Conservation (phyloP, 2,113 vertebrate species). For the Halichoeres trimaculatus region DNA sequence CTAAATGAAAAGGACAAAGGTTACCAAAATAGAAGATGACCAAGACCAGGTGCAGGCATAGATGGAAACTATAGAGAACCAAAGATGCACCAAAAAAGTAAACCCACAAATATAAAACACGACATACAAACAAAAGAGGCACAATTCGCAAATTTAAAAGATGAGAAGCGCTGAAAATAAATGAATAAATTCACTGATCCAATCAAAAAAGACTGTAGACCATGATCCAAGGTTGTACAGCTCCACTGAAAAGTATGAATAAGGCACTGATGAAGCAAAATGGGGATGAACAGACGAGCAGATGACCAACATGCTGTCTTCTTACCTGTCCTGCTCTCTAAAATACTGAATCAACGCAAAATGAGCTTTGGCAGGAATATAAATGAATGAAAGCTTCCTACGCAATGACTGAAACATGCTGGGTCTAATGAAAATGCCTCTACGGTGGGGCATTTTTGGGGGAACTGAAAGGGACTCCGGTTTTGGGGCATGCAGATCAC, state of each 20-base stretch:
- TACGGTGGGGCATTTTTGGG: background rate
- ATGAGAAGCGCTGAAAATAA: slow-evolving; percentile 1
- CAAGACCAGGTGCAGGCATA: slow-evolving; percentile 12
- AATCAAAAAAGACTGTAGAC: background rate
- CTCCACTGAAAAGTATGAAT: slow-evolving; percentile 1
- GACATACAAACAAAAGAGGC: background rate
- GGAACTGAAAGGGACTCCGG: background rate
- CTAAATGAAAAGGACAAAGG: slow-evolving; percentile 17
- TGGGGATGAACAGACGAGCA: background rate
- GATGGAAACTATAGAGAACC: background rate
- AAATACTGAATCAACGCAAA: background rate
- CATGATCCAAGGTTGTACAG: slow-evolving; percentile 1
- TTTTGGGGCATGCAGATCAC: slow-evolving; percentile 93
- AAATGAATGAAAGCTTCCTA: slow-evolving; percentile 33
- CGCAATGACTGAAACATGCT: slow-evolving; percentile 67
- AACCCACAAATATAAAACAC: background rate
- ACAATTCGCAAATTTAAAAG: background rate
- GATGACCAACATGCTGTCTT: slow-evolving; percentile 2
- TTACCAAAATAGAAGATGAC: background rate
- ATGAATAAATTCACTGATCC: background rate
- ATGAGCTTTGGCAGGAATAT: background rate
- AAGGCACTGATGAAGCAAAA: slow-evolving; percentile 13
- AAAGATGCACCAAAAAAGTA: background rate
- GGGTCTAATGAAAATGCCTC: background rate
- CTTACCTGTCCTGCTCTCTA: background rate